Percentiles rank a stretch among this genome's conserved stretches.
These are phyloP conservation scores for Battus philenor DNA, from an alignment of 1,140 invertebrate genomes.

Conservation along the genomic window DNA sequence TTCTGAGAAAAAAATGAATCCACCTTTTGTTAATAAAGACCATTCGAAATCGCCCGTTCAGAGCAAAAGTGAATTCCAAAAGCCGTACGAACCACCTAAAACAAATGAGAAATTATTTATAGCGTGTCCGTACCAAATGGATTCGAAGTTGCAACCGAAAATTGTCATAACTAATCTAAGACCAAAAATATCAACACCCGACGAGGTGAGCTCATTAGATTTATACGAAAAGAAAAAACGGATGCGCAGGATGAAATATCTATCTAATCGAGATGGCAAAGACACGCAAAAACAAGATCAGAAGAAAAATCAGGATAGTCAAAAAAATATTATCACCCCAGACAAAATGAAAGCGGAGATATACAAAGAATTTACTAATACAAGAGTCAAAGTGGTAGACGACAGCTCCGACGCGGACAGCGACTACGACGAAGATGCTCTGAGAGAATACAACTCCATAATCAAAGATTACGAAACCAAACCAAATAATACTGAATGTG, in stretches of 20 bases:
- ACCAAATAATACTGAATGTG: conserved; percentile 22
- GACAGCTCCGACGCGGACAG: conserved; percentile 50
- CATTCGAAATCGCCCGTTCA: conserved; percentile 32
- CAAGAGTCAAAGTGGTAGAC: conserved; percentile 33
- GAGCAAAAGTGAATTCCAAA: conserved; percentile 36
- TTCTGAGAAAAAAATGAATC: conserved; percentile 39
- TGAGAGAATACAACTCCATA: conserved; percentile 47
- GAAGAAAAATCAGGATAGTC: conserved; percentile 36
- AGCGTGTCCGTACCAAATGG: conserved; percentile 55
- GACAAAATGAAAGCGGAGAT: conserved; percentile 61
- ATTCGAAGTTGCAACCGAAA: conserved; percentile 56
- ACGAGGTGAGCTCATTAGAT: conserved; percentile 63
- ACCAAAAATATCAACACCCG: conserved; percentile 38
- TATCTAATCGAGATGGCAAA: conserved; percentile 46
- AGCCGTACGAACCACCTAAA: conserved; percentile 35
- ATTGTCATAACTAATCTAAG: conserved; percentile 54
- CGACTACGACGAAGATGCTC: conserved; percentile 58
- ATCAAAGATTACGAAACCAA: conserved; percentile 41
- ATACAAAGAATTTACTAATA: conserved; percentile 52
- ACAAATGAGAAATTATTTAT: conserved; percentile 50
- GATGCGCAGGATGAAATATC: conserved; percentile 46
- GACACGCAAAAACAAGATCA: conserved; percentile 33
- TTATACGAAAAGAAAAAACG: conserved; percentile 61
- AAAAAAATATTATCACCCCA: conserved; percentile 58
- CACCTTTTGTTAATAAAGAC: conserved; percentile 35